Evolutionary conservation across 1,140 invertebrate genomes (phyloP), one percentile per base, ranked within the genome.

Genomic region (Zophobas morio): DNA sequence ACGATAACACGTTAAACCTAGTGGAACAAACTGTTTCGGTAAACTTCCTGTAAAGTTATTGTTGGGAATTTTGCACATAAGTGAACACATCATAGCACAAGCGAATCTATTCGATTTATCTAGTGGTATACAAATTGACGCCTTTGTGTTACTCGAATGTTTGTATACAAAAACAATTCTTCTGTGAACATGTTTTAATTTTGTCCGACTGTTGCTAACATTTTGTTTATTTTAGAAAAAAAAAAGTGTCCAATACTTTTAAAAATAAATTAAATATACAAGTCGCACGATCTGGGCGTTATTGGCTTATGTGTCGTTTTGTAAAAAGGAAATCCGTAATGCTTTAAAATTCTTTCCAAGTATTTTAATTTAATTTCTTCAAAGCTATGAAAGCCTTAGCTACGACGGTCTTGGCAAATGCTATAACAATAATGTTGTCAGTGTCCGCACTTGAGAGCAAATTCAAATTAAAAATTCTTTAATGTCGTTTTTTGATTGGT

Each of bases 41-140:
- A 66, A 66, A 66, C 39, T 66, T 66, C 60, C 60, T 66, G 39
- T 66, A 66, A 66, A 66, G 60, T 66, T 66, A 66, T 66, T 66
- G 60, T 66, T 66, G 20, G 39, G 20, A 66, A 66, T 66, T 66
- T 66, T 66, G 60, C 60, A 66, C 60, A 42, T 42, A 66, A 66
- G 37, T 66, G 60, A 66, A 66, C 60, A 40, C 60, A 66, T 66
- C 60, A 66, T 37, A 60, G 35, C 60, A 66, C 39, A 2, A 46
- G 60, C 49, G 20, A 32, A 60, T 60, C 34, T 42, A 42, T 42
- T 66, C 5, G 39, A 66, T 32, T 66, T 39, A 66, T 36, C 37
- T 32, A 37, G 2, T 42, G 8, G 32, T 66, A 42, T 66, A 36
- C 60, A 42, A 66, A 66, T 66, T 42, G 20, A 51, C 6, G 4